These are phyloP conservation scores for Dissostichus mawsoni DNA, from an alignment of 2,113 vertebrate species.

Conservation along the genomic window DNA sequence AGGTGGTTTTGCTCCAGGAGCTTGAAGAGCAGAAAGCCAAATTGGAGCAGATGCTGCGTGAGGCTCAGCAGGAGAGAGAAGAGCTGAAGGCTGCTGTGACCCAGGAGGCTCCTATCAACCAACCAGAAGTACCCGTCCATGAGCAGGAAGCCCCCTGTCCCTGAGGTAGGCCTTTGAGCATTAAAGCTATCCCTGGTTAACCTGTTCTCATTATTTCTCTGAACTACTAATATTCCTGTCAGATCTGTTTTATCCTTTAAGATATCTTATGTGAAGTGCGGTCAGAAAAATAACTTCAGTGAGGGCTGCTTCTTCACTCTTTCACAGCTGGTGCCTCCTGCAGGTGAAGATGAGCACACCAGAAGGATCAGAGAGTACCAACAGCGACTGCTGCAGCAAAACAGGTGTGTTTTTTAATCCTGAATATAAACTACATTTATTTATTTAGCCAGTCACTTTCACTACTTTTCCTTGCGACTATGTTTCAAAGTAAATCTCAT, in stretches of 20 bases:
- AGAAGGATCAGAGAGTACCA: slow-evolving; percentile 86
- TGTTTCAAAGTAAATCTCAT: not conserved
- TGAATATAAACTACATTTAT: not conserved
- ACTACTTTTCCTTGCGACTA: not conserved
- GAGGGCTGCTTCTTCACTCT: not conserved
- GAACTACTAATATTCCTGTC: not conserved
- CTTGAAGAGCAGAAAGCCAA: slow-evolving; percentile 87
- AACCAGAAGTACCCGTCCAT: slow-evolving; percentile 17
- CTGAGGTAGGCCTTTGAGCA: slow-evolving; percentile 22
- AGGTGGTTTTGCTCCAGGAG: slow-evolving; percentile 87
- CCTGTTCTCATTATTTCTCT: not conserved
- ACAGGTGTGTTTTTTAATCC: slow-evolving; percentile 79
- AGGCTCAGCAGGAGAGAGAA: slow-evolving; percentile 80
- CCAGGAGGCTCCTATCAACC: slow-evolving; percentile 4
- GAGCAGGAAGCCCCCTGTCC: slow-evolving; percentile 22
- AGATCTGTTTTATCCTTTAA: not conserved
- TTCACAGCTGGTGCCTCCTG: slow-evolving; percentile 38
- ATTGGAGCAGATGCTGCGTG: slow-evolving; percentile 85
- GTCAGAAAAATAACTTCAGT: not conserved
- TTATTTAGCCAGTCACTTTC: not conserved
- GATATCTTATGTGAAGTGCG: not conserved
- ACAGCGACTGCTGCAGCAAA: slow-evolving; percentile 88
- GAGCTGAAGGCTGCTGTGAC: slow-evolving; percentile 61
- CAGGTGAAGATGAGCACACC: slow-evolving; percentile 74
- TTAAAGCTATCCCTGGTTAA: not conserved